Evolutionary conservation across 2,888 invertebrate species (phyloP), one percentile per base, ranked within the genome.

Genomic region (Oxycera nigricornis): DNA sequence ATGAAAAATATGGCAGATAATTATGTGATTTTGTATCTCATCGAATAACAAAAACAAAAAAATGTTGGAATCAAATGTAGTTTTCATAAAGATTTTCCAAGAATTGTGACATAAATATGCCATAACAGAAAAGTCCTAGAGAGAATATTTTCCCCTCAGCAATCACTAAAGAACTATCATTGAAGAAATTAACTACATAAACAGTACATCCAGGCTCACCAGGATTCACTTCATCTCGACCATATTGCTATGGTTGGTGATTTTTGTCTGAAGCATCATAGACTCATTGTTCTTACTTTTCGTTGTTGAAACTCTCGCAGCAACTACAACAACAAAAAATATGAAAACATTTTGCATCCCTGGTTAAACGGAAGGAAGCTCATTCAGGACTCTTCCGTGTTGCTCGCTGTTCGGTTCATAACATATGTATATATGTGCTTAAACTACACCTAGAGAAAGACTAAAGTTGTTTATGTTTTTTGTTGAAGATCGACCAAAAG

Each of bases 291-390:
- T 52, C 52, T 50, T 41, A 28, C 26, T 68, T 52, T 50, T 35
- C 39, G 11, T 11, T n/a, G n/a, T n/a, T n/a, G n/a, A n/a, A n/a
- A 46, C 67, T 14, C 20, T n/a, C 17, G 11, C 28, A 59, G 59
- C 0, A 57, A 26, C 57, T n/a, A 61, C 14, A 61, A 17, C 55
- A 55, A 55, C 20, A 55, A 22, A 62, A 35, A 62, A 62, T 24
- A 7, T 70, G 70, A 55, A 70, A 70, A 55, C 70, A 70, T 52
- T 70, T 70, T 70, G 70, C 52, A 70, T 70, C 70, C 70, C 55
- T 52, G 20, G 68, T 52, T 70, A 70, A 70, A 55, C 70, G 52
- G 52, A 55, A 70, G 52, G 70, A 70, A 70, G 31, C 70, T 70
- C 65, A 65, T 65, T 65, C 65, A 65, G 65, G 35, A 39, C 65